Evolutionary conservation across 2,113 vertebrate species (phyloP), one percentile per base, ranked within the genome.

Genomic region (Lethenteron camtschaticum): DNA sequence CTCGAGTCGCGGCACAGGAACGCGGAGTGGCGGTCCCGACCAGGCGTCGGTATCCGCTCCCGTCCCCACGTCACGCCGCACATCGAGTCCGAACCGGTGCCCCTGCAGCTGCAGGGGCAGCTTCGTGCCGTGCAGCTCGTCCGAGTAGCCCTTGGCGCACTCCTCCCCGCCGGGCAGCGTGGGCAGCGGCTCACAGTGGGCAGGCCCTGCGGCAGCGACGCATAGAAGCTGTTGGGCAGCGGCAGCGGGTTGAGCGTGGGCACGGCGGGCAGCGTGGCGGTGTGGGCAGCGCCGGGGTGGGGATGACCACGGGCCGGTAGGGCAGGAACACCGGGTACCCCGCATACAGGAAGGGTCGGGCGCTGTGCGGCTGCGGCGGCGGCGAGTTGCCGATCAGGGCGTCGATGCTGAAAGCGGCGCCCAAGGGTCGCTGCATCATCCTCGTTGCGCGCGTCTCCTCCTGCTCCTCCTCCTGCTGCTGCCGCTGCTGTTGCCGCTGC

Each of bases 361-460:
- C n/a, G 63, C n/a, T 16, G 63, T n/a, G 63, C 10, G 63, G 63
- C 63, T 66, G 63, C 24, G 63, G 9, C 63, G 63, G 63, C 63
- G 63, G n/a, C 20, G 63, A 66, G 63, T 66, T 66, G n/a, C 63
- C 63, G 63, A 66, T 66, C n/a, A 66, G 63, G n/a, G 63, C 63
- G 10, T 66, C 63, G 10, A 66, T 66, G 63, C 63, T 66, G 24
- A 66, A 66, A 9, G 63, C 63, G n/a, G 63, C 63, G 63, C 63
- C 63, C n/a, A 66, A 24, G n/a, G 63, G 63, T 66, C 63, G 63
- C 63, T 66, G 63, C 63, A 66, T 66, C 63, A 66, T 66, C 63
- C n/a, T 24, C 24, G 63, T 16, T 41, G 41, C 41, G 41, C 41
- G 41, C 41, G 41, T 41, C 41, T 41, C 41, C 41, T 41, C 41